Evolutionary conservation across 1,140 invertebrate species (phyloP), one percentile per base, ranked within the genome.

Genomic region (Cataglyphis hispanica): DNA sequence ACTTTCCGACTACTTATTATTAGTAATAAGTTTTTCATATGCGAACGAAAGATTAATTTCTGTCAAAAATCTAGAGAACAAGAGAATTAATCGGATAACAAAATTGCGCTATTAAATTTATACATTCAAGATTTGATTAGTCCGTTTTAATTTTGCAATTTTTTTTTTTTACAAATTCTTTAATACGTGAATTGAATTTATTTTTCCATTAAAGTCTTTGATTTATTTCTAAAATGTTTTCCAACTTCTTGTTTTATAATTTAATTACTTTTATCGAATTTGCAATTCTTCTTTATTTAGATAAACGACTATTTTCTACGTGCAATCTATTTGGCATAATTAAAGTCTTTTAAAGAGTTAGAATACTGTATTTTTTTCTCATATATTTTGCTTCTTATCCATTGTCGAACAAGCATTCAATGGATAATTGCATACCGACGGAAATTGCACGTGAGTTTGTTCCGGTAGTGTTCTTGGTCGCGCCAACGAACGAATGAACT

Each of bases 401-500:
- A 16, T 22, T 53, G 11, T 43, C 43, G 43, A 34, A 69, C 34
- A 27, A 3, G 22, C 27, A 22, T 72, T 13, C 66, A 13, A 16
- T 70, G 19, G 22, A 31, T 58, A 40, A 37, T 27, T 22, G 22
- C 34, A 16, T 67, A 56, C 6, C 53, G 43, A 34, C 40, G 50
- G 63, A 75, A 84, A 75, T 74, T 76, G 50, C 56, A 27, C 58
- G 50, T 19, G n/a, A 25, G 25, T 70, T 60, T 77, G 69, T 72
- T 66, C 43, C 64, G 46, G n/a, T 25, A 3, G n/a, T 46, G 25
- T 67, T 46, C 50, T 85, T 80, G 43, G 66, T 10, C 27, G 43
- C 25, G 75, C 27, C 53, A 70, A 13, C 50, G 78, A 70, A 72
- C 61, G 77, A 74, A 83, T 22, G 58, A 84, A 74, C 25, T 74